Evolutionary conservation across 2,113 vertebrate species (phyloP).

Genomic region (Meleagris gallopavo): DNA sequence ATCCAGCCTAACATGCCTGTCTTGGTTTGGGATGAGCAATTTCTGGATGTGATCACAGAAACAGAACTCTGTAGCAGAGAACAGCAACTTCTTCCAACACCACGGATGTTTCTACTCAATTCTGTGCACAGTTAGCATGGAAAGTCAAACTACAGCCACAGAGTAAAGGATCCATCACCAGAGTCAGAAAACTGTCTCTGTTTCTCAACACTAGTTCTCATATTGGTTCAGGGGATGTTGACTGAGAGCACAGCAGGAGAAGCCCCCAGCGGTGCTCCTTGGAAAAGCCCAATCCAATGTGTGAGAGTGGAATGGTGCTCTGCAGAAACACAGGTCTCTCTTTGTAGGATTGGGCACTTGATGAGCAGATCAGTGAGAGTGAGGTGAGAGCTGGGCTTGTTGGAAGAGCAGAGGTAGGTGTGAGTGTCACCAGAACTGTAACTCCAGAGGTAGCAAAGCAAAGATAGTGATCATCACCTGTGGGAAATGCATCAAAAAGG

Average conservation of each 20-base stretch:
- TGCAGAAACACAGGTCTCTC: neutral
- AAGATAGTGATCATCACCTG: neutral
- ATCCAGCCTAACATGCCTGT: neutral
- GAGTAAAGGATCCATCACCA: neutral
- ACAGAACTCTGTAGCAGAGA: neutral
- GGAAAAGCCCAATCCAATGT: neutral
- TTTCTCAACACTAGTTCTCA: too few relatives aligned
- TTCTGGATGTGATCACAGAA: neutral
- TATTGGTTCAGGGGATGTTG: neutral
- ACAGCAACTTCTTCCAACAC: neutral
- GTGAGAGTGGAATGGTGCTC: neutral
- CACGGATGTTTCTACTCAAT: accelerated
- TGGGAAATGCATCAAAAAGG: neutral
- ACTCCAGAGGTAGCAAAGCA: neutral
- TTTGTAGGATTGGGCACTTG: neutral
- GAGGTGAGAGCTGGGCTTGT: neutral
- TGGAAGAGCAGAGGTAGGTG: neutral
- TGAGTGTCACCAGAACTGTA: too few relatives aligned
- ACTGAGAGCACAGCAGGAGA: neutral
- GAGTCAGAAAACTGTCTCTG: neutral
- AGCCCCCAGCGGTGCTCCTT: neutral
- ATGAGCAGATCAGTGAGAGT: neutral
- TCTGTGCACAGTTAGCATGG: neutral
- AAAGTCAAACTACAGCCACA: neutral
- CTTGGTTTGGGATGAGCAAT: neutral